Evolutionary conservation across 1,140 invertebrate genomes (phyloP).

Genomic region (Drosophila azteca): DNA sequence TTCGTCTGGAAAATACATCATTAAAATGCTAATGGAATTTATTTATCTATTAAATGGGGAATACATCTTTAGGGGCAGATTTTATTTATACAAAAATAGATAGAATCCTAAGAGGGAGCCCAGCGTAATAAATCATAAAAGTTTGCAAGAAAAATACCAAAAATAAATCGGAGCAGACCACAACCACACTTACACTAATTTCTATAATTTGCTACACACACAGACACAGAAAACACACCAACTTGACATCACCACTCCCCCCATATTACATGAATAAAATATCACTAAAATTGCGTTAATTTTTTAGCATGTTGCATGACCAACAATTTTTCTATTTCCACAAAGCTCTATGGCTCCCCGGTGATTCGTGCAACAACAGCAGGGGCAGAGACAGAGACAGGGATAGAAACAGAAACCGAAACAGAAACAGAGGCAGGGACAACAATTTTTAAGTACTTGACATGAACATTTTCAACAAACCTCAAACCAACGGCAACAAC

Average conservation of each 20-base stretch:
- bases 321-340: conserved; percentile 19
- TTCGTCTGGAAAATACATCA: conserved; percentile 46
- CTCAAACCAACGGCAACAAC: conserved; percentile 19
- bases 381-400: conserved; percentile 1
- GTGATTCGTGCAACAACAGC: conserved; percentile 51
- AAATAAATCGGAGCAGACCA: conserved; percentile 5
- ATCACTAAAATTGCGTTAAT: conserved; percentile 68
- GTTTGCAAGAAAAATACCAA: conserved; percentile 18
- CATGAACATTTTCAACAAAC: conserved; percentile 68
- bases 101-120: no score
- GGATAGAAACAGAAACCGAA: neutral
- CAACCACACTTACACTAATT: conserved; percentile 27
- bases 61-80: conserved; percentile 9
- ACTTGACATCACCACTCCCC: conserved; percentile 17
- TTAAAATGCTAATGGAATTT: conserved; percentile 61
- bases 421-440: conserved; percentile 16
- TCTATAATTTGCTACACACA: conserved; percentile 22
- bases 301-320: conserved; percentile 64
- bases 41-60: conserved; percentile 23
- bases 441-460: conserved; percentile 71
- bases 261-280: conserved; percentile 44
- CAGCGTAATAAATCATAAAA: conserved; percentile 27
- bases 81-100: neutral
- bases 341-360: conserved; percentile 36
- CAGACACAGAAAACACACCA: neutral